Base-by-base conservation (phyloP, 2,888 invertebrate genomes). In the Diachrysia chrysitis region DNA sequence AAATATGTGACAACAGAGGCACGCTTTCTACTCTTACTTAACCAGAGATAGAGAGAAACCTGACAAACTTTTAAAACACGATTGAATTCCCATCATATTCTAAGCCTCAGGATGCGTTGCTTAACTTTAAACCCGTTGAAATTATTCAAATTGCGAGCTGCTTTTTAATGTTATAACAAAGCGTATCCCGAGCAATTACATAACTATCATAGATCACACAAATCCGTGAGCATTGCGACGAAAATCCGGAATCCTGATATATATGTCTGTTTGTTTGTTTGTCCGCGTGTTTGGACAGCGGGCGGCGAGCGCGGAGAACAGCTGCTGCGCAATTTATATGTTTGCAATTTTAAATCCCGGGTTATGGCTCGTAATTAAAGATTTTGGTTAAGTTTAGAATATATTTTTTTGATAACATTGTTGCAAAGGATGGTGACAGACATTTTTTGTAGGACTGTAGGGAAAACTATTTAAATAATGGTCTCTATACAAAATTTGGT, bases 211-310 rank as follows among this genome's bases (percentile, higher is more conserved):
- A 73, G 78, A 78, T 79, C 75, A 75, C 35, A 55, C 32, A 62
- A 71, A 73, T 67, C 71, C 56, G 67, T 16, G 51, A 65, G 69
- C 78, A 58, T 61, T 66, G 73, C 75, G 71, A 48, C 60, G 79
- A 77, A 83, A 81, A 81, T 83, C 82, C 76, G 58, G 66, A 79
- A 73, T 83, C 83, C 76, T 78, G 82, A 83, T 71, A 83, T 82
- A 83, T 72, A 79, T 56, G 61, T 71, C 76, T 83, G 83, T 81
- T 76, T 81, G 83, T 79, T 56, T 63, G 75, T 81, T 67, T 68
- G 76, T 58, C 51, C 35, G 57, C 63, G 12, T 82, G 75, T 82
- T 82, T 79, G 82, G 63, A 69, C 78, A 67, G 17, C 76, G 64
- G 55, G 76, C 60, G 63, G 67, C 70, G 60, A 58, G 75, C 76